phyloP scores from a whole-genome alignment of 2,797 vertebrate genomes.

The Lateolabrax maculatus region DNA sequence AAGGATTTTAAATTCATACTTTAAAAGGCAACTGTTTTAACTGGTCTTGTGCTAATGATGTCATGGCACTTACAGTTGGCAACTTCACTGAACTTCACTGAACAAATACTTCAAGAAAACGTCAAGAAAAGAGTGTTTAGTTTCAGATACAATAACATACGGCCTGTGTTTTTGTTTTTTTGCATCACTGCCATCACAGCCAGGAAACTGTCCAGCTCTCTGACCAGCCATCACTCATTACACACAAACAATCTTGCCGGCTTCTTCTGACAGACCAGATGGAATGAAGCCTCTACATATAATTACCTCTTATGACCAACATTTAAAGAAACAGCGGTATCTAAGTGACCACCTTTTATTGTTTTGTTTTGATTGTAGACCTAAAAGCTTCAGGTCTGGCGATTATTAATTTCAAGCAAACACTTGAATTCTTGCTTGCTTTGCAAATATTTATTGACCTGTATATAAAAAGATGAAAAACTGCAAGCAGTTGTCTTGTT shows the following conservation, averaged over 20 bases:
- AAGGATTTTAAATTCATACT: slow-evolving; percentile 10
- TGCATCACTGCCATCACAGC: slow-evolving; percentile 4
- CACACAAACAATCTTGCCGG: slow-evolving; percentile 30
- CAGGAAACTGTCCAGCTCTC: slow-evolving; percentile 35
- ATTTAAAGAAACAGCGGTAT: slow-evolving; percentile 23
- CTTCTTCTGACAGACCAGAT: slow-evolving; percentile 28
- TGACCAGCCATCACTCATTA: slow-evolving; percentile 34
- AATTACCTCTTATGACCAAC: slow-evolving; percentile 32
- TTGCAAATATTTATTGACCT: neutral
- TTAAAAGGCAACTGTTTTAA: slow-evolving; percentile 36
- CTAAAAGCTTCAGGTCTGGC: neutral
- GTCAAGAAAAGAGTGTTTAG: too few relatives aligned
- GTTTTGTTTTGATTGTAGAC: slow-evolving; percentile 38
- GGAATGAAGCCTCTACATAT: slow-evolving; percentile 32
- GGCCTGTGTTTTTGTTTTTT: slow-evolving; percentile 11
- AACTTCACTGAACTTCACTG: too few relatives aligned
- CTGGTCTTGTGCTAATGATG: slow-evolving; percentile 38
- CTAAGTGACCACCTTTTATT: slow-evolving; percentile 14
- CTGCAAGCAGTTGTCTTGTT: neutral
- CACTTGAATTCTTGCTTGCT: neutral
- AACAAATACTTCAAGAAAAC: too few relatives aligned
- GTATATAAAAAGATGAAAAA: neutral
- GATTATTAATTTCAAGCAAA: slow-evolving; percentile 16
- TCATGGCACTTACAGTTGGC: slow-evolving; percentile 43
- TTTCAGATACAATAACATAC: slow-evolving; percentile 12